Evolutionary conservation across 2,797 vertebrate genomes (phyloP), one percentile per base, ranked within the genome.

Genomic region (Mormyrops attenuatus): DNA sequence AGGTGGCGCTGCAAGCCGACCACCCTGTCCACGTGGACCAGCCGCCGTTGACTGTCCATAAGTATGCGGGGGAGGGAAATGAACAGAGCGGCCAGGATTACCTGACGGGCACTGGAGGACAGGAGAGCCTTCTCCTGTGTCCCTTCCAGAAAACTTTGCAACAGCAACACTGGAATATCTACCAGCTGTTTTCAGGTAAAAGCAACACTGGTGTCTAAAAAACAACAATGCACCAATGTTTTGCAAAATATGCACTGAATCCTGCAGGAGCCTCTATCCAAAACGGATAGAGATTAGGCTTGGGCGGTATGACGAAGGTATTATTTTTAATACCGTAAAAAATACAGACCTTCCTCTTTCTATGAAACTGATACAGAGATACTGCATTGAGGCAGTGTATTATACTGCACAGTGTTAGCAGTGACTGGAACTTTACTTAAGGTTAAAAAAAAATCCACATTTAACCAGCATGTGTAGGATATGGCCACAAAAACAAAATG

Each of bases 1-100:
- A 99, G 95, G 97, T 97, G 90, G 97, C 96, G 91, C 98, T 99
- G 97, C 99, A 99, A 94, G 98, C 96, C 69, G 98, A 99, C 98
- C 99, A 99, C 94, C 97, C 98, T 55, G 98, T 97, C 99, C 99
- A 99, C 38, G 97, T 98, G 92, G 99, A 99, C 99, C 99, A 99
- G 95, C 98, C 99, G 93, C 99, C 99, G 92, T 99, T 99, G 96
- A 99, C 99, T 99, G 97, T 92, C 94, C 88, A 88, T 88, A 90
- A 84, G 93, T 89, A 57, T 91, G 90, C 91, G 90, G 85, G 55
- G 90, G 53, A 26, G 53, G 88, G 66, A 50, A 87, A 92, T 88
- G 66, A 92, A 96, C 93, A 96, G 93, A 97, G 95, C 95, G 95
- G 95, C 95, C 95, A 96, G 96, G 95, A 95, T 96, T 96, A 96